Evolutionary conservation across 2,797 vertebrate genomes (phyloP).

Genomic region (Morelia viridis): DNA sequence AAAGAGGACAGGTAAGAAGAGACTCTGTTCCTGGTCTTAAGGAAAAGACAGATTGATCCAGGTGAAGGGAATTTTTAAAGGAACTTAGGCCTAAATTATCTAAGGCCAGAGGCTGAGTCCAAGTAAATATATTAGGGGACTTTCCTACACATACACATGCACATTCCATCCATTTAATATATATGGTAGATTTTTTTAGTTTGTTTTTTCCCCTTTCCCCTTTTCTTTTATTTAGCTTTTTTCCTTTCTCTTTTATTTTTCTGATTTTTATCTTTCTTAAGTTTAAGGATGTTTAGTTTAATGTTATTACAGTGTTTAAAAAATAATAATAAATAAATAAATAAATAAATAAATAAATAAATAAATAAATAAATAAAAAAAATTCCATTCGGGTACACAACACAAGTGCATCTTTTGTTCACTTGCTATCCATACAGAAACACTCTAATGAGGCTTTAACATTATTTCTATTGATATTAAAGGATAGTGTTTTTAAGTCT

Average conservation of each 20-base stretch:
- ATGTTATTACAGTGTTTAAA: not conserved
- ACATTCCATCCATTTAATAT: not conserved
- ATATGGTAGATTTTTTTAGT: not conserved
- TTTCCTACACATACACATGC: not conserved
- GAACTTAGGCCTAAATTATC: not conserved
- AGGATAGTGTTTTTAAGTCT: not conserved
- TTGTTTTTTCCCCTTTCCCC: not conserved
- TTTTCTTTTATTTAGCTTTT: not conserved
- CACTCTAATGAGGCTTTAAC: not conserved
- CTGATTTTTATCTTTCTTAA: not conserved
- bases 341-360: not conserved
- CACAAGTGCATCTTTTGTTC: not conserved
- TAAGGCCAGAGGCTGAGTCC: not conserved
- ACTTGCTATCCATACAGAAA: not conserved
- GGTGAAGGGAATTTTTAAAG: not conserved
- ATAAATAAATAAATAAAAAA: not conserved
- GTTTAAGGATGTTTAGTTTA: not conserved
- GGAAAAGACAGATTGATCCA: not conserved
- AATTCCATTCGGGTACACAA: not conserved
- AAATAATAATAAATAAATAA: not conserved
- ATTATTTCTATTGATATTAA: not conserved
- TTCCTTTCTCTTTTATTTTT: not conserved
- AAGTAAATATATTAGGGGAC: not conserved
- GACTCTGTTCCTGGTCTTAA: not conserved
- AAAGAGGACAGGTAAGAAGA: not conserved